These are phyloP conservation scores for Fregata magnificens DNA, from an alignment of 2,113 vertebrate genomes.

Conservation along the genomic window DNA sequence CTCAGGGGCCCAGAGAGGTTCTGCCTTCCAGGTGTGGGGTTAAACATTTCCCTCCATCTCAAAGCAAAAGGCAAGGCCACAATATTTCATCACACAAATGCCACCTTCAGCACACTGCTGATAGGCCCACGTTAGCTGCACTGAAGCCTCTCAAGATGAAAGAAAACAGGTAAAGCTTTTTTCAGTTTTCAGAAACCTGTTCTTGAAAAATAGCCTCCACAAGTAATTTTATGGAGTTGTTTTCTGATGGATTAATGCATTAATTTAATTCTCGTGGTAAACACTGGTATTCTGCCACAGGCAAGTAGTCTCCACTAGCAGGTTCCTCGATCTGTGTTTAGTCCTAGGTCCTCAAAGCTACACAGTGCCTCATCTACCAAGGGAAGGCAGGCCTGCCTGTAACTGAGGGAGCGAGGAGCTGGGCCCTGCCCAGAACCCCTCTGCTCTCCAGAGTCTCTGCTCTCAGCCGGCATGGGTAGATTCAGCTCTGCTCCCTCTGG, in stretches of 20 bases:
- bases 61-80: background rate
- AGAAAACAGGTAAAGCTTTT: background rate
- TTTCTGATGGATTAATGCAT: background rate
- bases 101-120: background rate
- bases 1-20: background rate
- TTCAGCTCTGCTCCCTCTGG: background rate
- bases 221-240: background rate
- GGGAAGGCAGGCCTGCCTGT: background rate
- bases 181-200: background rate
- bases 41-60: background rate
- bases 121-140: too few relatives aligned
- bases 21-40: background rate
- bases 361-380: background rate
- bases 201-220: background rate
- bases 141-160: background rate
- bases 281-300: background rate
- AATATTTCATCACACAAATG: background rate
- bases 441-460: background rate
- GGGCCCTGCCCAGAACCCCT: background rate
- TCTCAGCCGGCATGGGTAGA: background rate
- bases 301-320: background rate
- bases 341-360: background rate
- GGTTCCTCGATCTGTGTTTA: background rate
- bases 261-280: background rate
- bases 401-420: fast-evolving